A percentile compares a stretch with the other conserved stretches of the same genome.
Conservation (phyloP, 2,797 vertebrate genomes). For the Lacerta bilineata region DNA sequence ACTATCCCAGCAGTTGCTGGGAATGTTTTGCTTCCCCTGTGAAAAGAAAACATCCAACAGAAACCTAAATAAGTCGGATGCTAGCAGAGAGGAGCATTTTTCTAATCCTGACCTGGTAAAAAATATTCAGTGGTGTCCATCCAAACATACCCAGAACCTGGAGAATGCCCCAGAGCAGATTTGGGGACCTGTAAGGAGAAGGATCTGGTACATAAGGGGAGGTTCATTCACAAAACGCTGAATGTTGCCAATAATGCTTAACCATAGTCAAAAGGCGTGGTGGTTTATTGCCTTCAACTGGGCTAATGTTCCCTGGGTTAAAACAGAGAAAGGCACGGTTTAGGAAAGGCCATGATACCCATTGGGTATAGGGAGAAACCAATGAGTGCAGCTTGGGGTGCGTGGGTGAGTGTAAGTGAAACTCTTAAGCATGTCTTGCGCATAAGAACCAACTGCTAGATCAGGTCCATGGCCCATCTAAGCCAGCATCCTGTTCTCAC, state of each 20-base stretch:
- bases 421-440: background rate
- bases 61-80: background rate
- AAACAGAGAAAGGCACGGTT: background rate
- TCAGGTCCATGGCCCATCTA: too few relatives aligned
- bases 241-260: background rate
- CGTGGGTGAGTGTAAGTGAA: background rate
- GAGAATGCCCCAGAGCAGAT: background rate
- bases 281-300: background rate
- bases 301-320: background rate
- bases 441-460: background rate
- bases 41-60: background rate
- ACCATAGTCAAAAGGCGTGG: too few relatives aligned
- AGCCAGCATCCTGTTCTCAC: too few relatives aligned
- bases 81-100: background rate
- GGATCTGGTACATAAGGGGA: too few relatives aligned
- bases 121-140: too few relatives aligned
- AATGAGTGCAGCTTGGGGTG: background rate
- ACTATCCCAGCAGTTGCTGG: background rate
- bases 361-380: background rate
- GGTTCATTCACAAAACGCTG: too few relatives aligned
- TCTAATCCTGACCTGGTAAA: too few relatives aligned
- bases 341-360: background rate
- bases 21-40: slow-evolving; percentile 27
- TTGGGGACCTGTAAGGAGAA: too few relatives aligned
- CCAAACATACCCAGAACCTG: too few relatives aligned